Conservation (phyloP, 2,797 vertebrate genomes). For the Platalea minor region DNA sequence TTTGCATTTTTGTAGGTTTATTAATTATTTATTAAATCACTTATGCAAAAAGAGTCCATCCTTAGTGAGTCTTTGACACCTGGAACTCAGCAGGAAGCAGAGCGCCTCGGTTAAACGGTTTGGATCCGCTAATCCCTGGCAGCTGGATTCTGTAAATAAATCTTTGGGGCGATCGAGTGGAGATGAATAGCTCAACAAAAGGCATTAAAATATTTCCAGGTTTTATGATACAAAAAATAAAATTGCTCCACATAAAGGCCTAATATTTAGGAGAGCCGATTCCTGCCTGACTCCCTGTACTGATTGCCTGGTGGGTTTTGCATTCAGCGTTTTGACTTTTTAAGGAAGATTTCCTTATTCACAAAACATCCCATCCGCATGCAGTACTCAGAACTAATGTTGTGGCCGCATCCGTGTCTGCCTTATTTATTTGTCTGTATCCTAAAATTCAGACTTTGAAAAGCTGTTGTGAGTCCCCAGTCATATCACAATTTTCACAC, state of each 20-base stretch:
- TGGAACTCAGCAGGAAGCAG: neutral
- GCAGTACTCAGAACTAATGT: neutral
- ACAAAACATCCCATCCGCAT: neutral
- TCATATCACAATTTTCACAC: neutral
- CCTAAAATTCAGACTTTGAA: neutral
- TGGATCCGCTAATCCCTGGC: neutral
- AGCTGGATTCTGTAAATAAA: neutral
- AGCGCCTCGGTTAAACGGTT: neutral
- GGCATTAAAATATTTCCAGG: neutral
- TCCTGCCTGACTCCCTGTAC: neutral
- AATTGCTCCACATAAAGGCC: neutral
- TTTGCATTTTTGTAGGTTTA: neutral
- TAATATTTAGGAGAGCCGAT: neutral
- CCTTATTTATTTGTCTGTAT: neutral
- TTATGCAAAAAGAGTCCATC: neutral
- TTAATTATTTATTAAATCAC: neutral
- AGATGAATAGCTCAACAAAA: neutral
- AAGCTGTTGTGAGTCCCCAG: neutral
- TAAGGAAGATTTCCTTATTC: neutral
- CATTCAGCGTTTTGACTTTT: neutral
- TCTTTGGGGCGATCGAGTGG: neutral
- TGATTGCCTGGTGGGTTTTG: neutral
- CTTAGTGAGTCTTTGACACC: neutral
- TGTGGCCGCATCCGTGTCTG: neutral
- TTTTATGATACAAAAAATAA: neutral